phyloP scores from a whole-genome alignment of 1,140 invertebrate species.

The Drosophila micromelanica region DNA sequence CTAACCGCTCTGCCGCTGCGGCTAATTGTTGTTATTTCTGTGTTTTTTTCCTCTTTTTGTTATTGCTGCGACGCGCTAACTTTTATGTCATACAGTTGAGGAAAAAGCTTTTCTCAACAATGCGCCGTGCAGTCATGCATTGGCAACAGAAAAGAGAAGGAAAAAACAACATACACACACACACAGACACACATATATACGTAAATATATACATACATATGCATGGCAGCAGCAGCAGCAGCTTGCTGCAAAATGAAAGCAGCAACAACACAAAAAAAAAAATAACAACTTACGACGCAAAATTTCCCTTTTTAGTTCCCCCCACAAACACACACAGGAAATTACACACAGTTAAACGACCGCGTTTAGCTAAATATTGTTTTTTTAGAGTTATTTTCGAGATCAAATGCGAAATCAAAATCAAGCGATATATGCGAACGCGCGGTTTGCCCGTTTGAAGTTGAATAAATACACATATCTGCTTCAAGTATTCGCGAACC shows the following conservation, averaged over 20 bases:
- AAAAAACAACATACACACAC: conserved; percentile 53
- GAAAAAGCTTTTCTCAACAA: conserved; percentile 71
- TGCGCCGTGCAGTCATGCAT: conserved; percentile 71
- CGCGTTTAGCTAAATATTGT: conserved; percentile 17
- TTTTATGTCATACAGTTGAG: conserved; percentile 61
- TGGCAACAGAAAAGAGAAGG: conserved; percentile 33
- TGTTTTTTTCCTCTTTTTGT: conserved; percentile 49
- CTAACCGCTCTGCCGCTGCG: conserved; percentile 41
- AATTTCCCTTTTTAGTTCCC: conserved; percentile 16
- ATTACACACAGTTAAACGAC: conserved; percentile 7
- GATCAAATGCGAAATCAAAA: conserved; percentile 53
- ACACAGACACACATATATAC: conserved; percentile 19
- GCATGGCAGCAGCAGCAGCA: conserved; percentile 36
- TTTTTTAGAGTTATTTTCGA: conserved; percentile 32
- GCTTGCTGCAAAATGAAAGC: conserved; percentile 73
- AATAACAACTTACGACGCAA: conserved; percentile 53
- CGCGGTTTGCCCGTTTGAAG: conserved; percentile 56
- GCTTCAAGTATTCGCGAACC: conserved; percentile 51
- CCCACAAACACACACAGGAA: not conserved
- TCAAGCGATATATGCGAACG: conserved; percentile 50
- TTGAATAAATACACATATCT: conserved; percentile 51
- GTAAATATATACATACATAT: conserved; percentile 33
- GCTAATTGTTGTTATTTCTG: conserved; percentile 51
- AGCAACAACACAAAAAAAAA: conserved; percentile 43
- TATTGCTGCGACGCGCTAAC: conserved; percentile 62